These are phyloP conservation scores for Frankliniella fusca DNA, from an alignment of 2,888 invertebrate genomes.

Conservation along the genomic window DNA sequence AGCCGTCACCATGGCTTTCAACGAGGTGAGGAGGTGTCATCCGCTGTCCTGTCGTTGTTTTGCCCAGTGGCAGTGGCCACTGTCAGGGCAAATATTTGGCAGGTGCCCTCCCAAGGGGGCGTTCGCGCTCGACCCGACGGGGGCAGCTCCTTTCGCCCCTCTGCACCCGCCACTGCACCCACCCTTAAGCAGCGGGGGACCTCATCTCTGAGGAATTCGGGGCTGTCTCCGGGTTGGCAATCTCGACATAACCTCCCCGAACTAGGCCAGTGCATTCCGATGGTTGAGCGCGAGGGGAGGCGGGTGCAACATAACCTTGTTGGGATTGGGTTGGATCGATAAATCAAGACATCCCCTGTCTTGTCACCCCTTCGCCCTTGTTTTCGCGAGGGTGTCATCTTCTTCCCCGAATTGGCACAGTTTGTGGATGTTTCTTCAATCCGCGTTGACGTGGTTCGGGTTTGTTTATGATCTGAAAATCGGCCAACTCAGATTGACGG, in stretches of 20 bases:
- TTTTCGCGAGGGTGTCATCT: background rate
- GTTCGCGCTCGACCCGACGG: background rate
- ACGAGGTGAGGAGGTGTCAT: constrained; percentile 17
- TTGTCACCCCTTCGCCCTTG: background rate
- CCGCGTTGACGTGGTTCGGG: background rate
- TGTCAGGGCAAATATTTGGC: background rate
- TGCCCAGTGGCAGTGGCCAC: background rate
- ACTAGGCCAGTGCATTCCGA: constrained; percentile 21
- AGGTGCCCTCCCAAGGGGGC: background rate
- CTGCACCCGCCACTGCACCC: background rate
- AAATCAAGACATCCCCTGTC: background rate
- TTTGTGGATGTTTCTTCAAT: background rate
- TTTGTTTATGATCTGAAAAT: background rate
- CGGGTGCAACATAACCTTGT: constrained; percentile 19
- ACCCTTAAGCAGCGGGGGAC: background rate
- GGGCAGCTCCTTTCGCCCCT: background rate
- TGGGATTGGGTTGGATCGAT: constrained; percentile 12
- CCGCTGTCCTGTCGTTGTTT: background rate
- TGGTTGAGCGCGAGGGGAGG: background rate
- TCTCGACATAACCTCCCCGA: constrained; percentile 12
- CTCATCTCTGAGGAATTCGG: background rate
- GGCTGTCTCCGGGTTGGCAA: background rate
- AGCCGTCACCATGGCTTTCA: constrained; percentile 14
- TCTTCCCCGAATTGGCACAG: background rate
- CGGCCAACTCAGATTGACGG: background rate